Evolutionary conservation across 2,113 vertebrate species (phyloP), one percentile per base, ranked within the genome.

Genomic region (Malurus alboscapulatus): DNA sequence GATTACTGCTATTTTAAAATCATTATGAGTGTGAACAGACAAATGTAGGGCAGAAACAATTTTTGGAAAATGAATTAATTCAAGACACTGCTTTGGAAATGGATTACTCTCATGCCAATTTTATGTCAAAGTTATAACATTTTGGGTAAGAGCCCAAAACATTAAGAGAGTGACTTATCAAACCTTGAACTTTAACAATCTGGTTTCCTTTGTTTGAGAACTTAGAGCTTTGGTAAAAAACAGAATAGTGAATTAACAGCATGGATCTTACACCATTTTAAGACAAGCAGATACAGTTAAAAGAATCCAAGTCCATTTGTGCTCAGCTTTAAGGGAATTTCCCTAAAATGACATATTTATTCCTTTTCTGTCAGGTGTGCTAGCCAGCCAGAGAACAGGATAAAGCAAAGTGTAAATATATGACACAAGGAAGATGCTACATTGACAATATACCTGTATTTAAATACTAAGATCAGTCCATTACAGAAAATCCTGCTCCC

Each of bases 181-280:
- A 65, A 76, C 30, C n/a, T 38, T 57, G 29, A 51, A 66, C 38
- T 92, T 92, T 6, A 78, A 55, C 53, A 69, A 65, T 24, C 44
- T 76, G 51, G 15, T 87, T 85, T 91, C 17, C 47, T 89, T 92
- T 73, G 32, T 88, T 58, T 81, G 76, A 87, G 91, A 92, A 88
- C 40, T 67, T 51, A 29, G 25, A 90, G 19, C 57, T 67, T 81
- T 74, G 22, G 12, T 76, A 42, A 88, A 88, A 93, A 84, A 78
- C 24, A 62, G 32, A 34, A 44, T 51, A 82, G 38, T 26, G 32
- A 92, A 87, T 7, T 5, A 63, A 36, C 71, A 84, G 17, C 34
- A 36, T 21, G 14, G 50, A 63, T 91, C 93, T 92, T 73, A 87
- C 32, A 79, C 24, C 11, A 6, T 79, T 92, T 91, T 69, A 79